A percentile compares a stretch with the other conserved stretches of the same genome.
These are phyloP conservation scores for Charaxes varanes DNA, from an alignment of 1,140 invertebrate genomes.

Conservation along the genomic window DNA sequence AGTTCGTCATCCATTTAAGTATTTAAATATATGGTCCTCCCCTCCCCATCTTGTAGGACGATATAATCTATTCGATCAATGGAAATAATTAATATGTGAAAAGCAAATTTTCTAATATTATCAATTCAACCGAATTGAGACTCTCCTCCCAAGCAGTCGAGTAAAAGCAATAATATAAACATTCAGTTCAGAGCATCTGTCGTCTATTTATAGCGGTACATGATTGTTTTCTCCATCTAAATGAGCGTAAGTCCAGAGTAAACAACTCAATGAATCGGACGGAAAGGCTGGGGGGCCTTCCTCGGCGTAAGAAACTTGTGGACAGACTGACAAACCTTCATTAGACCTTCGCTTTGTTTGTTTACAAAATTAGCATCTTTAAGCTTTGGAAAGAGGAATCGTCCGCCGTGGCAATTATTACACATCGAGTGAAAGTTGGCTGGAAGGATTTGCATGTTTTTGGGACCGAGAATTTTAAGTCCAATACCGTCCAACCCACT, in stretches of 20 bases:
- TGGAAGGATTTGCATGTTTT: slow-evolving; percentile 35
- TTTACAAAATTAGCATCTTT: slow-evolving; percentile 66
- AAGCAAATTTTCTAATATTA: too few relatives aligned
- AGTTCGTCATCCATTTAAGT: too few relatives aligned
- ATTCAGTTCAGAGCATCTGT: slow-evolving; percentile 2
- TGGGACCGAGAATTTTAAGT: slow-evolving; percentile 11
- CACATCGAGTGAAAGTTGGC: slow-evolving; percentile 44
- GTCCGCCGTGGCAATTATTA: slow-evolving; percentile 47
- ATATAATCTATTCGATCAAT: too few relatives aligned
- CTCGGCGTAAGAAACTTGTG: slow-evolving; percentile 66
- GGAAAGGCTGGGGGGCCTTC: slow-evolving; percentile 54
- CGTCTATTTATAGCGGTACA: slow-evolving; percentile 17
- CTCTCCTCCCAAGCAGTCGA: too few relatives aligned
- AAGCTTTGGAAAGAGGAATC: slow-evolving; percentile 46
- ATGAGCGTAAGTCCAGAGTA: slow-evolving; percentile 53
- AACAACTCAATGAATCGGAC: slow-evolving; percentile 66
- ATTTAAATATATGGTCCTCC: too few relatives aligned
- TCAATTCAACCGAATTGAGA: too few relatives aligned
- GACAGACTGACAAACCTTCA: slow-evolving; percentile 57
- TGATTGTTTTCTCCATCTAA: slow-evolving; percentile 41
- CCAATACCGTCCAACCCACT: slow-evolving; percentile 6
- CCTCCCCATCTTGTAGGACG: too few relatives aligned
- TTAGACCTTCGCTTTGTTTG: slow-evolving; percentile 67
- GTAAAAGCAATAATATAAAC: neutral
- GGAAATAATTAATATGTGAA: too few relatives aligned